Base-by-base conservation (phyloP, 37 sponge, comb jelly and placozoan genomes). In the Cliona cf. orientalis region DNA sequence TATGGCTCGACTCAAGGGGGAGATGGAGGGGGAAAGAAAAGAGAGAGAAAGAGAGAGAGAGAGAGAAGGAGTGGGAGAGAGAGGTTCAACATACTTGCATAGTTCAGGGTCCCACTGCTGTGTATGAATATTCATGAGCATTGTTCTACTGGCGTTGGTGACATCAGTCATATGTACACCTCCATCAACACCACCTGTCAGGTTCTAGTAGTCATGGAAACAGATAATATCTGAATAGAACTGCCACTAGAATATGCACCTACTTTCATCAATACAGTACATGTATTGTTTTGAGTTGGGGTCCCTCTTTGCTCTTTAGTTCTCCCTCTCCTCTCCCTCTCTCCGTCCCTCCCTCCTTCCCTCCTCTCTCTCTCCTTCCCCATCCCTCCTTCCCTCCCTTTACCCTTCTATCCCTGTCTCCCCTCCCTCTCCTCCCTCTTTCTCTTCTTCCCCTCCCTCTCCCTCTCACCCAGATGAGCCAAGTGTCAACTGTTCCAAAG, bases 401-500 rank as follows among this genome's bases (percentile, higher is more conserved):
- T 37, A 26, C 46, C 45, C 26, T 59, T 21, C 46, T 37, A 26
- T 32, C 45, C 26, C 42, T 21, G 34, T 42, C 66, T 36, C 66
- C 11, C 33, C 45, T 41, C 44, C 64, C 34, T 40, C 6, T 38
- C 0, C 42, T 40, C 62, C 42, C 23, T 32, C 57, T 1, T 22
- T 53, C 46, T 6, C 74, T 55, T 31, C 5, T 56, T 11, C 56
- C 26, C 41, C 22, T 26, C 61, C 61, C 38, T 12, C 23, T 5
- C 41, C 61, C 12, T 33, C 25, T 23, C 32, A 4, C 66, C 99
- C 99, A 98, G 29, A 98, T 91, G 21, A 98, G 63, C 99, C 99
- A 98, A 0, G 96, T 81, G 72, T 98, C 99, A 45, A 98, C 99
- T 26, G 99, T 98, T 14, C 99, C 99, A 84, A 98, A 98, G 64